Evolutionary conservation across 2,888 invertebrate species (phyloP).

Genomic region (Agrotis clavis): DNA sequence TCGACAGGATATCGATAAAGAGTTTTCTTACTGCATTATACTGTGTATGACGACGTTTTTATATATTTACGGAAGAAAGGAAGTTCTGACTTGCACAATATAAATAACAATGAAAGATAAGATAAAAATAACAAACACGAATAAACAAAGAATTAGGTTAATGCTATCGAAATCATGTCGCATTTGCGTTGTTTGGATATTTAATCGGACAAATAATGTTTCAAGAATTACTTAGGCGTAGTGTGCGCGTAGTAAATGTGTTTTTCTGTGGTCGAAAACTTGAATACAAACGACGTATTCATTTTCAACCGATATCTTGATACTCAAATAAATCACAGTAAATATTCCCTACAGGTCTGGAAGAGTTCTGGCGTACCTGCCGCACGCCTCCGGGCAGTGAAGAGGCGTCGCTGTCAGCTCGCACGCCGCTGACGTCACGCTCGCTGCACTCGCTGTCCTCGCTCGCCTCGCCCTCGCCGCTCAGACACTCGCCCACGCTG

Average conservation of each 20-base stretch:
- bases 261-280: not conserved
- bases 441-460: conserved; percentile 88
- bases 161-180: conserved; percentile 16
- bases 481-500: conserved; percentile 82
- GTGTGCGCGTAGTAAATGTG: too few relatives aligned
- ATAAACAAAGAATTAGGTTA: conserved; percentile 21
- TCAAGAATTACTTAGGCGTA: not conserved
- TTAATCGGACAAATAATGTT: not conserved
- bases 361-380: conserved; percentile 89
- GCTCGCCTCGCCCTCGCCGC: conserved; percentile 78
- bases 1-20: not conserved
- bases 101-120: conserved; percentile 40
- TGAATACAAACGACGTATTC: not conserved
- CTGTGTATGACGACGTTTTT: not conserved
- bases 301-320: not conserved
- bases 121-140: conserved; percentile 19
- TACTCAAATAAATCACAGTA: conserved; percentile 14
- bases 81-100: conserved; percentile 12
- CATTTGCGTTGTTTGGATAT: conserved; percentile 3
- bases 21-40: conserved; percentile 23
- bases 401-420: conserved; percentile 85
- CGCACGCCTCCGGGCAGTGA: conserved; percentile 89
- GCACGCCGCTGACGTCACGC: conserved; percentile 87
- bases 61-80: not conserved
- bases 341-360: conserved; percentile 75